These are phyloP conservation scores for Balanococcus diminutus DNA, from an alignment of 2,888 invertebrate species.

Conservation along the genomic window DNA sequence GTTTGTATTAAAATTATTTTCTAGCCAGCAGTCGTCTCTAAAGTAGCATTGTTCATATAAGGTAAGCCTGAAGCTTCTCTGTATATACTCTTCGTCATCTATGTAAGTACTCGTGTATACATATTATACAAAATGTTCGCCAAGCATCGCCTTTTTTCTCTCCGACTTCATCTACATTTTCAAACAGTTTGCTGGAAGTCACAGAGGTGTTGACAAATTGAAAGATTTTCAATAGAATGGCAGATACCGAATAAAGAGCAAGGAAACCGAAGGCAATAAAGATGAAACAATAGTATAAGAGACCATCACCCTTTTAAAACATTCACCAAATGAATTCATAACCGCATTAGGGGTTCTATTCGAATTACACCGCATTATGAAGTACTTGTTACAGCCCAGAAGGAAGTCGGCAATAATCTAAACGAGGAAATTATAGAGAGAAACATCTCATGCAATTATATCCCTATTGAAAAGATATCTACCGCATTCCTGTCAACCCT, in stretches of 20 bases:
- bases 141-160: background rate
- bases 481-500: background rate
- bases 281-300: background rate
- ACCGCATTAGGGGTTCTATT: background rate
- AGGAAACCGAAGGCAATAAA: background rate
- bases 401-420: background rate
- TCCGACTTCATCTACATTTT: too few species aligned
- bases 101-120: background rate
- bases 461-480: background rate
- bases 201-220: background rate
- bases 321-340: background rate
- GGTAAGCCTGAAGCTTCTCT: background rate
- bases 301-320: background rate
- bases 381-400: background rate
- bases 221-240: background rate
- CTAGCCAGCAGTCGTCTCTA: background rate
- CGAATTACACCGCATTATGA: background rate
- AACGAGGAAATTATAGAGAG: background rate
- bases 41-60: background rate
- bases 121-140: too few species aligned
- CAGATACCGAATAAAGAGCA: background rate
- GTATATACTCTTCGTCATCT: background rate
- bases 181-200: too few species aligned
- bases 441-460: background rate
- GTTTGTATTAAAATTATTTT: background rate